Conservation (phyloP, 1,140 invertebrate species). For the Myzus persicae region DNA sequence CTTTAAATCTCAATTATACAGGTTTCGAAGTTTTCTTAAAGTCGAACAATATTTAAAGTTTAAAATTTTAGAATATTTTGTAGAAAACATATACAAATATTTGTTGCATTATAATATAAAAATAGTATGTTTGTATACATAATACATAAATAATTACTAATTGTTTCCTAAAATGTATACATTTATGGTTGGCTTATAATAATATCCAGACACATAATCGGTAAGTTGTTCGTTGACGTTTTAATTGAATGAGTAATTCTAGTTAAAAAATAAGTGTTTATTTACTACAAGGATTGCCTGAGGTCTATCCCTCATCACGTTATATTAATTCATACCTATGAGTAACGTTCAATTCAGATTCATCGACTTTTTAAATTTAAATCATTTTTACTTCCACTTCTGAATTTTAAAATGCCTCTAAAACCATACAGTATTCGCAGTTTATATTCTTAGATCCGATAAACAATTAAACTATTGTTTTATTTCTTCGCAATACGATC, state of each 20-base stretch:
- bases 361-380: background rate
- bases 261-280: background rate
- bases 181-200: background rate
- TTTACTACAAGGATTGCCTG: background rate
- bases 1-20: too few species aligned
- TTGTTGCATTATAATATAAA: too few species aligned
- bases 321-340: background rate
- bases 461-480: background rate
- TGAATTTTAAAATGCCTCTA: background rate
- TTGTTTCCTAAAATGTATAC: background rate
- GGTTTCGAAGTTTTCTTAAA: too few species aligned
- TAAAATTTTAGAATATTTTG: too few species aligned
- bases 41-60: too few species aligned
- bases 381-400: background rate
- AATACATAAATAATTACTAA: too few species aligned
- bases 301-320: background rate
- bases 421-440: background rate
- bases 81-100: too few species aligned
- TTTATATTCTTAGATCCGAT: background rate
- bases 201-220: background rate
- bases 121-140: too few species aligned
- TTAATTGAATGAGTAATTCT: background rate
- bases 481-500: background rate
- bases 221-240: background rate
- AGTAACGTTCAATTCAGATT: background rate